phyloP scores from a whole-genome alignment of 2,888 invertebrate species.

The Megastigmus dorsalis region DNA sequence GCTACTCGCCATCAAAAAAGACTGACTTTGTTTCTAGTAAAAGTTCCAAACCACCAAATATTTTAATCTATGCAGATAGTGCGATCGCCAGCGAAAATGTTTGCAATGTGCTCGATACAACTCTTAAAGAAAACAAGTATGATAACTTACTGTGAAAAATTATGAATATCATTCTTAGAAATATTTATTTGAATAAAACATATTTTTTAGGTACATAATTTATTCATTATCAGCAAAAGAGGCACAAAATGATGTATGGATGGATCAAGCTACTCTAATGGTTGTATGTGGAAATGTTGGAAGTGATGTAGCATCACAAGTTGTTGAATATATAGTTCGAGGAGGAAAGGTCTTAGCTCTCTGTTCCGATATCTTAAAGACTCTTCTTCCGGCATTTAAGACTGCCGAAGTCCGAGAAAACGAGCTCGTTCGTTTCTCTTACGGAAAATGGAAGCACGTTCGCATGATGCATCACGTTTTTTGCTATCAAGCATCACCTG shows the following conservation, averaged over 20 bases:
- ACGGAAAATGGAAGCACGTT: conserved; percentile 88
- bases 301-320: conserved; percentile 79
- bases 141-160: conserved; percentile 58
- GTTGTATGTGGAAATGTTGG: conserved; percentile 87
- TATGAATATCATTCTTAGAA: too few relatives aligned
- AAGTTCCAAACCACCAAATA: conserved; percentile 84
- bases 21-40: conserved; percentile 72
- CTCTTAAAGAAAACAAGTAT: conserved; percentile 84
- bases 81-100: conserved; percentile 84
- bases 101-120: conserved; percentile 81
- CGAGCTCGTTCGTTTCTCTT: conserved; percentile 88
- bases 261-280: conserved; percentile 82
- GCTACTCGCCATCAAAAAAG: conserved; percentile 65
- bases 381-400: conserved; percentile 86
- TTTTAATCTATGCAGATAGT: conserved; percentile 89
- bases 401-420: conserved; percentile 91
- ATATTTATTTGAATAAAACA: neutral
- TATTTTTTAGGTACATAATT: conserved; percentile 72
- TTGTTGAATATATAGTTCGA: conserved; percentile 83
- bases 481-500: conserved; percentile 90
- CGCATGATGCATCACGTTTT: conserved; percentile 92
- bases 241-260: conserved; percentile 76
- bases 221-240: conserved; percentile 73
- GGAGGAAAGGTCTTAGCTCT: conserved; percentile 87
- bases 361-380: conserved; percentile 87